Conservation (phyloP, 2,888 invertebrate species). For the Leistus spinibarbis region DNA sequence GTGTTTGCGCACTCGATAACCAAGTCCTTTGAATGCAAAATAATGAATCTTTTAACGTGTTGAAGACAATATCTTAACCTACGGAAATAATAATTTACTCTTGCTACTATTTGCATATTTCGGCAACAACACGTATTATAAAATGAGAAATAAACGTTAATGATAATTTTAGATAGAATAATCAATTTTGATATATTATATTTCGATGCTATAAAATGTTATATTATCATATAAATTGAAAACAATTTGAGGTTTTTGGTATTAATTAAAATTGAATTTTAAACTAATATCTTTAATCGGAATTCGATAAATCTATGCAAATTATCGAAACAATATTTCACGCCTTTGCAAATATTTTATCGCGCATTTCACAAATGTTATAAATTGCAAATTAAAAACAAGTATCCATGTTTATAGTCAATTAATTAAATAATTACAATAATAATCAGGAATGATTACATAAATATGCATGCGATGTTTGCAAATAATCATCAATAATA, state of each 20-base stretch:
- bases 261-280: conserved; percentile 34
- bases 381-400: not conserved
- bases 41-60: no score
- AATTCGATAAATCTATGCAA: not conserved
- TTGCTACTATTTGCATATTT: no score
- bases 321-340: not conserved
- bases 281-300: not conserved
- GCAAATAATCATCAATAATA: not conserved
- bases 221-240: conserved; percentile 31
- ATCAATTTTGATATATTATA: no score
- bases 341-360: not conserved
- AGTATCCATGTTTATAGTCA: not conserved
- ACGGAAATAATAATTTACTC: no score
- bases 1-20: no score
- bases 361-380: not conserved
- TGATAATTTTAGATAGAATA: no score
- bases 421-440: not conserved
- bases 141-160: no score
- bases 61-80: no score
- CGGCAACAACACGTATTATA: no score
- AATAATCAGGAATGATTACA: not conserved
- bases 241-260: conserved; percentile 31
- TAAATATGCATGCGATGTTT: not conserved
- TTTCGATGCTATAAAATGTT: no score
- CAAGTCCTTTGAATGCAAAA: no score